A percentile compares a stretch with the other conserved stretches of the same genome.
phyloP scores from a whole-genome alignment of 1,140 invertebrate genomes.

The Anoplolepis gracilipes region DNA sequence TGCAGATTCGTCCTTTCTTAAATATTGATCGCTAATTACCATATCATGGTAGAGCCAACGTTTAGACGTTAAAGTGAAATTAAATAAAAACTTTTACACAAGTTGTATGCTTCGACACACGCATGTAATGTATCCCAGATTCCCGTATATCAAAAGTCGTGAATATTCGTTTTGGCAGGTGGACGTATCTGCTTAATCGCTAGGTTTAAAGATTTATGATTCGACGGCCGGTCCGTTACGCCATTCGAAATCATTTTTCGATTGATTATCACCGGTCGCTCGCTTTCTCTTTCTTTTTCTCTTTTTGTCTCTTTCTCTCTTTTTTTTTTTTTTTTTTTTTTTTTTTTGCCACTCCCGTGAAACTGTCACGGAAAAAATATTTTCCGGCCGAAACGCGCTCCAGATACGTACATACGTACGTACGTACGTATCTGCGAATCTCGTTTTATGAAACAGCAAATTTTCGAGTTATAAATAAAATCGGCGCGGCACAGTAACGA shows the following conservation, averaged over 20 bases:
- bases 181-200: constrained; percentile 72
- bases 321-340: background rate
- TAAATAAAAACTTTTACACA: constrained; percentile 27
- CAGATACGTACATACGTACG: constrained; percentile 5
- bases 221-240: constrained; percentile 54
- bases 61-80: constrained; percentile 15
- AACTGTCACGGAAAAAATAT: constrained; percentile 66
- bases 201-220: constrained; percentile 67
- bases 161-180: constrained; percentile 64
- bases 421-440: constrained; percentile 54
- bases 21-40: background rate
- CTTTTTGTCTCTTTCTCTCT: background rate
- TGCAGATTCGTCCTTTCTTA: too few species aligned
- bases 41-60: background rate
- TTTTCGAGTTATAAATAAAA: constrained; percentile 59
- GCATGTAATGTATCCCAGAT: constrained; percentile 61
- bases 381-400: constrained; percentile 29
- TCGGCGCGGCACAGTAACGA: constrained; percentile 28
- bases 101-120: constrained; percentile 38
- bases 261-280: constrained; percentile 62
- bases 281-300: background rate
- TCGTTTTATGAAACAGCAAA: constrained; percentile 63
- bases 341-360: constrained; percentile 18
- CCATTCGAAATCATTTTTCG: constrained; percentile 73
- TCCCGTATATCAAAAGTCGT: constrained; percentile 63